Evolutionary conservation across 92 coral and sea anemone genomes (phyloP).

Genomic region (Palythoa caribaeorum): DNA sequence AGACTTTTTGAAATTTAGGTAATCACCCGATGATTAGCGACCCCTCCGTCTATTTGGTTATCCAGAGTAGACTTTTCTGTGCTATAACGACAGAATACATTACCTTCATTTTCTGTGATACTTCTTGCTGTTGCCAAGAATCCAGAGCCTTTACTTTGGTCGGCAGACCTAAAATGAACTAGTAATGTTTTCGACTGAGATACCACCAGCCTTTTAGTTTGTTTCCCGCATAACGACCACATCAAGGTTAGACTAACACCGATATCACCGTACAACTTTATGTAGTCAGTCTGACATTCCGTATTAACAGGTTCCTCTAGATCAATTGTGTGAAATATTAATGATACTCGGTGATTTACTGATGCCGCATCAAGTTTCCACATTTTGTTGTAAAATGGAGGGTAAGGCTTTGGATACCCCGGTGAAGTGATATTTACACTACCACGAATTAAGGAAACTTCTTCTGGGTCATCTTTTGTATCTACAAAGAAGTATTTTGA

Average conservation of each 20-base stretch:
- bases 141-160: not conserved
- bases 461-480: not conserved
- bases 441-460: not conserved
- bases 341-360: not conserved
- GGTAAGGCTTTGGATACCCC: not conserved
- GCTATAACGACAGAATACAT: not conserved
- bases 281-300: not conserved
- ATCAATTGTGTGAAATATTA: constrained; percentile 11
- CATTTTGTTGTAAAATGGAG: not conserved
- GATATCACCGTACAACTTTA: not conserved
- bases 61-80: not conserved
- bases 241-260: not conserved
- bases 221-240: constrained; percentile 6
- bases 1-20: too few species aligned
- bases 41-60: too few species aligned
- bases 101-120: constrained; percentile 23
- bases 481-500: not conserved
- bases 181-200: not conserved
- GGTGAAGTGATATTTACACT: constrained; percentile 1
- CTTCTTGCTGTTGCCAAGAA: constrained; percentile 6
- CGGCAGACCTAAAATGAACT: not conserved
- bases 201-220: not conserved
- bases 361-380: not conserved
- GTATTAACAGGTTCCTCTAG: not conserved
- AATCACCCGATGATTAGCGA: too few species aligned